Percentiles rank a stretch among this genome's conserved stretches.
Evolutionary conservation across 2,888 invertebrate genomes (phyloP).

Genomic region (Lycia hirtaria): DNA sequence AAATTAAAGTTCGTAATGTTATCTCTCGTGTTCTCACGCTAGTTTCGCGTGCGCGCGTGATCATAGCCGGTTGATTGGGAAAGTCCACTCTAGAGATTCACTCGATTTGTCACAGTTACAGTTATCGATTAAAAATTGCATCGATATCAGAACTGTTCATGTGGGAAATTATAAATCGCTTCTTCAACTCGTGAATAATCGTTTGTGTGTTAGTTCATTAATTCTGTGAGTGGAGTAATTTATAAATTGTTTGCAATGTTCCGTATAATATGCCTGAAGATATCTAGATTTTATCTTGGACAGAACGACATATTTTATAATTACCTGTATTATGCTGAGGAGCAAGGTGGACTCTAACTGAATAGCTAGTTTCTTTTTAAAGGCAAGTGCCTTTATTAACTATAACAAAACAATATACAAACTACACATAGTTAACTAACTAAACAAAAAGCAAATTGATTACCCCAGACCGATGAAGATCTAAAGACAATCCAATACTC

Average conservation of each 20-base stretch:
- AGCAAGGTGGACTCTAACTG: too few species aligned
- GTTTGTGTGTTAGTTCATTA: constrained; percentile 36
- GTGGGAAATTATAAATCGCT: constrained; percentile 51
- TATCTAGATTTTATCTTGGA: too few species aligned
- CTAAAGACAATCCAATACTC: too few species aligned
- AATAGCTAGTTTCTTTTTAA: too few species aligned
- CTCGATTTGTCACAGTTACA: constrained; percentile 70
- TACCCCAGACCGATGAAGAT: too few species aligned
- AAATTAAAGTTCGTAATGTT: constrained; percentile 69
- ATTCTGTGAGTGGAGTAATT: constrained; percentile 18
- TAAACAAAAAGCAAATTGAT: too few species aligned
- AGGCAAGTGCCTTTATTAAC: too few species aligned
- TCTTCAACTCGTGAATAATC: constrained; percentile 40
- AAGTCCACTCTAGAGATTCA: constrained; percentile 64
- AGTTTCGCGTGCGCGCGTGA: constrained; percentile 65
- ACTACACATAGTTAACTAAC: too few species aligned
- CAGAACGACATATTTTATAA: too few species aligned
- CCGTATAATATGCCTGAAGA: not conserved
- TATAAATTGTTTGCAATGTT: constrained; percentile 5
- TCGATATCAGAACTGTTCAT: constrained; percentile 50
- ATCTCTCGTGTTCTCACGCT: constrained; percentile 76
- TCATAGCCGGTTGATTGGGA: constrained; percentile 61
- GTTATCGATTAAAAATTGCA: constrained; percentile 55
- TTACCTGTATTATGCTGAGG: too few species aligned
- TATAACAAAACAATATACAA: too few species aligned